phyloP scores from a whole-genome alignment of 1,140 invertebrate genomes.

The Hormaphis cornu region DNA sequence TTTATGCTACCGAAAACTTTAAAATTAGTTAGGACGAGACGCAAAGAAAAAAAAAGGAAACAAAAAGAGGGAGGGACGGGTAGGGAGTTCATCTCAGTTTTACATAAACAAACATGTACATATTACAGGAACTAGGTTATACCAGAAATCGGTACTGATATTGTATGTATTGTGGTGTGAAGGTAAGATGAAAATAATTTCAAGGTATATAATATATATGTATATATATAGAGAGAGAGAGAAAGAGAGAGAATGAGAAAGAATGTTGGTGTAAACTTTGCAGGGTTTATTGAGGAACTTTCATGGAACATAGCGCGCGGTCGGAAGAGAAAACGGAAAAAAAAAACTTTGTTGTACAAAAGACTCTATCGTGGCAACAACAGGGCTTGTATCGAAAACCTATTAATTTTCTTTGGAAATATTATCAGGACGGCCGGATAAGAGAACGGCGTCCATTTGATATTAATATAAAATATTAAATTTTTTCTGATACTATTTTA shows the following conservation, averaged over 20 bases:
- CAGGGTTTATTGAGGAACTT: constrained; percentile 30
- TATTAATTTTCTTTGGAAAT: too few relatives aligned
- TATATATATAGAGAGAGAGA: neutral
- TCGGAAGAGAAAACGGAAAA: neutral
- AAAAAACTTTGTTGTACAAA: constrained; percentile 30
- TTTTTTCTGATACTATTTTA: too few relatives aligned
- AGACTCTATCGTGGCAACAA: too few relatives aligned
- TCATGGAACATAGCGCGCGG: neutral
- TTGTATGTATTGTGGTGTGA: neutral
- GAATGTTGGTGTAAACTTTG: constrained; percentile 21
- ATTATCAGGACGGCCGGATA: too few relatives aligned
- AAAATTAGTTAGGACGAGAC: constrained; percentile 27
- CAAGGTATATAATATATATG: too few relatives aligned
- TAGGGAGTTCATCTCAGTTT: constrained; percentile 5
- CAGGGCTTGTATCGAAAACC: too few relatives aligned
- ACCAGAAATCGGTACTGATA: constrained; percentile 8
- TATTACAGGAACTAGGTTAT: constrained; percentile 18
- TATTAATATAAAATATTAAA: too few relatives aligned
- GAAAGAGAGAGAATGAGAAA: neutral
- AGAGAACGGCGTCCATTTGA: too few relatives aligned
- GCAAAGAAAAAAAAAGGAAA: neutral
- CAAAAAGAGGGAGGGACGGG: neutral
- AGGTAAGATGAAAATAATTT: neutral
- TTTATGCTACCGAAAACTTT: constrained; percentile 28
- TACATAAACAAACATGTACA: neutral